Base-by-base conservation (phyloP, 2,888 invertebrate species). In the Acholoe squamosa region DNA sequence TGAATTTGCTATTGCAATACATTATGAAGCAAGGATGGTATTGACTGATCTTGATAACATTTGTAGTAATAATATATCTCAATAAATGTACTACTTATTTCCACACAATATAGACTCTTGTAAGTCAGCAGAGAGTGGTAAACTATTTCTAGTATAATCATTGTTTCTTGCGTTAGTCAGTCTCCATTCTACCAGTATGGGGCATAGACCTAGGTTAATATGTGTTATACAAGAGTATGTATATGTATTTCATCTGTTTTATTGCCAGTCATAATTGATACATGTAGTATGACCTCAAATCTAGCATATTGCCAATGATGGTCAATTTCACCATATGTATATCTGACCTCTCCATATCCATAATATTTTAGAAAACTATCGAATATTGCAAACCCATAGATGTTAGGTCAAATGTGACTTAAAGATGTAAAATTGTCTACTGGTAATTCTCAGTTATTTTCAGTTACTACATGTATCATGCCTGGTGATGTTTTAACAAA, bases 91-190 rank as follows among this genome's bases (percentile, higher is more conserved):
- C 31, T 76, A 76, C 43, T 80, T 80, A 43, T 80, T 80, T 34
- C 43, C 80, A 80, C 7, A 16, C 80, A 33, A 22, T 80, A n/a
- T 80, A 80, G 80, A 80, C 80, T 80, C 34, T 80, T 80, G 80
- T 80, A 80, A 80, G 80, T 80, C 5, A 71, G 25, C n/a, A 71
- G 31, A 80, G 33, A 80, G 33, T 80, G 76, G 22, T 80, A 80
- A 80, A 22, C 0, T 7, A 80, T 80, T 80, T 34, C 19, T 80
- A 34, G 14, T 76, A 28, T 76, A 76, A 16, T 61, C 28, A 28
- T 28, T 76, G 31, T 76, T 5, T 25, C 5, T 76, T 43, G n/a
- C 33, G 80, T 80, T 16, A 80, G 43, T 80, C 80, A 34, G n/a
- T 80, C 14, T 80, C 33, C 80, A 33, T 80, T n/a, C 43, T 80